Base-by-base conservation (phyloP, 2,888 invertebrate species). In the Mechanitis mazaeus region DNA sequence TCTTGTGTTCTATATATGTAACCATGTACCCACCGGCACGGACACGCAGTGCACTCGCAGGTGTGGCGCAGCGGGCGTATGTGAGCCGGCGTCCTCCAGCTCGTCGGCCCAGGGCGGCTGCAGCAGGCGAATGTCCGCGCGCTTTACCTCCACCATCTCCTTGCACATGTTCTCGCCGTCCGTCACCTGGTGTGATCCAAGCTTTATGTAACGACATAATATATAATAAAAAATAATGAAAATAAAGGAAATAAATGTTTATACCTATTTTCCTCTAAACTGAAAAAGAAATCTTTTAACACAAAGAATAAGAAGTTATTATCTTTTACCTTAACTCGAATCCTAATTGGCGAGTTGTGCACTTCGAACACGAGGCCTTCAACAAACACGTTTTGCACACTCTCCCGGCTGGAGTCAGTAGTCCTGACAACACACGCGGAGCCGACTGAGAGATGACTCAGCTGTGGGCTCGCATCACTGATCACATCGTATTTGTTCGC, bases 51-150 rank as follows among this genome's bases (percentile, higher is more conserved):
- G 90, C 67, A 76, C 72, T 1, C 83, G 75, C 62, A 82, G 65
- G 63, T 77, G 87, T 71, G 79, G 83, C 64, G 76, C 76, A 11
- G 75, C 78, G 64, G 80, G 72, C 33, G 81, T 75, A 58, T 84
- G 84, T 3, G 86, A 79, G 47, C 88, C 87, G 0, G 92, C 87
- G 73, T 95, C 95, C 74, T 95, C 96, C 64, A 98, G 84, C 85
- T 99, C 98, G 75, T 98, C 99, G 88, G 95, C 96, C 98, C 99
- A 99, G 0, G 98, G 99, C 20, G 98, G 97, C 77, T 95, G 93
- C 69, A 98, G 90, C 35, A 99, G 92, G 33, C 99, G 93, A 64
- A 99, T 90, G 81, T 98, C 97, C 3, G 98, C 97, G 46, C 98
- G 92, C 77, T 96, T 95, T 67, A 97, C 96, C 74, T 94, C 93